Evolutionary conservation across 2,888 invertebrate species (phyloP), one percentile per base, ranked within the genome.

Genomic region (Ophion obscuratus): DNA sequence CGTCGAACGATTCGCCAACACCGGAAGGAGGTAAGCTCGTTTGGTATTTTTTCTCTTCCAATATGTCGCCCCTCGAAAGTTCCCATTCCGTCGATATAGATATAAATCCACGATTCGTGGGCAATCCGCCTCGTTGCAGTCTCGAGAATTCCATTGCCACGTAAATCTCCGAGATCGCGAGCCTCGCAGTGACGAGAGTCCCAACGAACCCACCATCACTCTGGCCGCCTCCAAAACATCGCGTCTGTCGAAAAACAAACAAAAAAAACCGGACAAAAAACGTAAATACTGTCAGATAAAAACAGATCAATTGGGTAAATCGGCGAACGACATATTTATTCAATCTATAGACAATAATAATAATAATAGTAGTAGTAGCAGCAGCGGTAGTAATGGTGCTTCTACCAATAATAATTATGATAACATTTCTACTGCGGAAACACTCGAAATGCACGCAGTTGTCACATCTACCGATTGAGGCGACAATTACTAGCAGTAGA

Each of bases 101-200:
- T 24, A 57, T 24, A 75, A 64, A 7, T 62, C 10, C 9, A 27
- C 0, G 11, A 31, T 31, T 27, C 53, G 40, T 14, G 11, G 3
- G 1, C n/a, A 5, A 31, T n/a, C 24, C 44, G n/a, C 10, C n/a
- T 36, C 57, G 3, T 76, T 27, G 57, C 77, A 86, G 85, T 73
- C 9, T 86, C 85, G 57, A 83, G 57, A 83, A 86, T 86, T 83
- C 85, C 85, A 64, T 44, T 86, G 20, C 83, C 67, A 10, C 76
- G 80, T 11, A 83, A 80, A 64, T 83, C 83, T 53, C 71, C 80
- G 11, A 40, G 59, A 59, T 36, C 53, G 9, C 77, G 77, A 24
- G 36, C 47, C n/a, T 44, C 40, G 64, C 71, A 67, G 59, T 62
- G 57, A 66, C 74, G 17, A 40, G 40, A 6, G 40, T 1, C 6